Evolutionary conservation across 2,113 vertebrate genomes (phyloP).

Genomic region (Rhabdornis inornatus): DNA sequence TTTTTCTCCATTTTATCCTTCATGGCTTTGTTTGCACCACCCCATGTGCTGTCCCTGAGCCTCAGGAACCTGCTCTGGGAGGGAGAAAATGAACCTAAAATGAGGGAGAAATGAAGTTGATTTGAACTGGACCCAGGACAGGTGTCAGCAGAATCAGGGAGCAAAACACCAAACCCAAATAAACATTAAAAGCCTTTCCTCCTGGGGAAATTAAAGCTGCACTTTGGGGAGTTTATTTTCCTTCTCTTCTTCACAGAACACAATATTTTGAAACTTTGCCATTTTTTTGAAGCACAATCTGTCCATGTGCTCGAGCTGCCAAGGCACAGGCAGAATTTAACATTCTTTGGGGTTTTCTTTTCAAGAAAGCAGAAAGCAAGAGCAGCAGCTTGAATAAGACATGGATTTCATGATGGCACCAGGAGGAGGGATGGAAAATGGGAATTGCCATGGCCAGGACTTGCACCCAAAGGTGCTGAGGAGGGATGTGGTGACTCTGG

Average conservation of each 20-base stretch:
- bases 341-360: slow-evolving; percentile 41
- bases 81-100: background rate
- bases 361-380: background rate
- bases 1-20: background rate
- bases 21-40: background rate
- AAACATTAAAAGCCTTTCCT: slow-evolving; percentile 34
- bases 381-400: background rate
- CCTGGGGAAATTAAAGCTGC: slow-evolving; percentile 17
- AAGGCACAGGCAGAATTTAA: slow-evolving; percentile 20
- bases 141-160: slow-evolving; percentile 7
- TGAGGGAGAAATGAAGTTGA: background rate
- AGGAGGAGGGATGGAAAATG: background rate
- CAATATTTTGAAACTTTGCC: slow-evolving; percentile 64
- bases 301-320: background rate
- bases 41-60: background rate
- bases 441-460: background rate
- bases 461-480: background rate
- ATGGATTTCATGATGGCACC: rapidly evolving
- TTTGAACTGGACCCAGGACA: background rate
- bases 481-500: background rate
- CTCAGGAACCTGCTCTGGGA: background rate
- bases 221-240: slow-evolving; percentile 60
- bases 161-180: slow-evolving; percentile 41
- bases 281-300: slow-evolving; percentile 60
- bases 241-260: slow-evolving; percentile 47